Base-by-base conservation (phyloP, 1,140 invertebrate species). In the Macrobrachium rosenbergii region DNA sequence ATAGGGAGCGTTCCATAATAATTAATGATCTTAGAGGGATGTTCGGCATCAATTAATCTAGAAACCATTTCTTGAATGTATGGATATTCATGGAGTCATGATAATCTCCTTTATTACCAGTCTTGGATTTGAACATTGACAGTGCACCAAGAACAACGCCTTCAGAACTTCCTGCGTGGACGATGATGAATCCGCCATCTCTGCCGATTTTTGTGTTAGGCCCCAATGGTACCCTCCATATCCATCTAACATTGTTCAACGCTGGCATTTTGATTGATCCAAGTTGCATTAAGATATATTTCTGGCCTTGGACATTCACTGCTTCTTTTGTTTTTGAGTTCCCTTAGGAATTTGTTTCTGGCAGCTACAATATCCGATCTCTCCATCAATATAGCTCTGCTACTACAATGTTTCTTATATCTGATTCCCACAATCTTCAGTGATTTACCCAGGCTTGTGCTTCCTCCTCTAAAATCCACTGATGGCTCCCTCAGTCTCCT, bases 81-180 rank as follows among this genome's bases (percentile, higher is more conserved):
- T 72, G 67, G n/a, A n/a, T n/a, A n/a, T n/a, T n/a, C n/a, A n/a
- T n/a, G n/a, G n/a, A n/a, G n/a, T n/a, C n/a, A n/a, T n/a, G n/a
- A n/a, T n/a, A n/a, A n/a, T n/a, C n/a, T n/a, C n/a, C n/a, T n/a
- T n/a, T n/a, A n/a, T n/a, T 72, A 21, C 67, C 67, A 72, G 37
- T 28, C 10, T n/a, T 72, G n/a, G 67, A 72, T n/a, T 72, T 72
- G 67, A 72, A 72, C 67, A 72, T 72, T 72, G 37, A 72, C 10
- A 72, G 67, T 72, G 67, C 67, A 72, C 67, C 67, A 72, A 28
- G 67, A 72, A 72, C 67, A 72, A 72, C n/a, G 67, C 67, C 67
- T 77, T 77, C 75, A 43, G 75, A 77, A 77, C 75, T 77, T 52
- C 75, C 75, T 77, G 75, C 75, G 10, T 77, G 75, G 45, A 77